Evolutionary conservation across 2,888 invertebrate genomes (phyloP), one percentile per base, ranked within the genome.

Genomic region (Sycophila texana): DNA sequence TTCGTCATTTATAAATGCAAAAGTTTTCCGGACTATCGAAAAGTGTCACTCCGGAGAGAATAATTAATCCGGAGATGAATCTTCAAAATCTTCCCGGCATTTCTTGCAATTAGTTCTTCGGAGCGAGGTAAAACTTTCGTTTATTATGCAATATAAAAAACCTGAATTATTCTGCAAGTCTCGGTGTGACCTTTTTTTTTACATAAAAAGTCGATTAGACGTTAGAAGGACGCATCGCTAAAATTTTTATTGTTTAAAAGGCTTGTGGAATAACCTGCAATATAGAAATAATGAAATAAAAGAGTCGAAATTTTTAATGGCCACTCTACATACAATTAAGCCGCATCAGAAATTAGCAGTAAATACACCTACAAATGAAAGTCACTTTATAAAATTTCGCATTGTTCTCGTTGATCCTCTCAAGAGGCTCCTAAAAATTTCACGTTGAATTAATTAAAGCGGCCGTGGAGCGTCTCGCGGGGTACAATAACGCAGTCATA

Each of bases 131-230:
- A 66, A 77, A 77, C 72, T 77, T 77, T 77, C 72, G 47, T 77
- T 77, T 72, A 72, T 72, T 66, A 72, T 51, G 72, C 53, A 67
- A 77, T 72, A 18, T 60, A 77, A 66, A 51, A 72, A 51, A 72
- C 66, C 22, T 5, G 10, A 26, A 39, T 39, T 39, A 39, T 39
- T 39, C 39, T 7, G 7, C 39, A 7, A 39, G 39, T 7, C 3
- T 39, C 18, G 0, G 39, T 49, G 26, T 13, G 30, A 18, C 20
- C 47, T 18, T 63, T 67, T 53, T 58, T 72, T 72, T 49, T 61
- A 18, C 67, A 47, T 66, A 72, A 73, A 78, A 78, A 68, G 68
- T 78, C 68, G 47, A 68, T 78, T 61, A 68, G 47, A 60, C 10
- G 51, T 53, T 16, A 22, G 20, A 74, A 68, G 68, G 68, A 49